Percentiles rank a stretch among this genome's conserved stretches.
Conservation (phyloP, 2,797 vertebrate genomes). For the Spatula versicolor region DNA sequence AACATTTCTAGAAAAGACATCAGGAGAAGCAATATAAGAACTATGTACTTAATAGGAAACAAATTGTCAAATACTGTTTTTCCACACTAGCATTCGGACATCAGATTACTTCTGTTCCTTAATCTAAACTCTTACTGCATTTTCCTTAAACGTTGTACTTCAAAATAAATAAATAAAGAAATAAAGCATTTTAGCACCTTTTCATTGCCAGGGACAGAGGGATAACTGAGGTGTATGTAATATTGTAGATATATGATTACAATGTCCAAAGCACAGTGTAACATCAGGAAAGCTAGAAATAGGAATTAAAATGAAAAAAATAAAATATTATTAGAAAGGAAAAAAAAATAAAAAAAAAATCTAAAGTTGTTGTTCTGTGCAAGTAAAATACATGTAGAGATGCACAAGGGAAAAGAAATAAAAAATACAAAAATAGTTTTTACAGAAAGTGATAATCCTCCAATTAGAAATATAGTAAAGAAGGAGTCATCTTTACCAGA, state of each 20-base stretch:
- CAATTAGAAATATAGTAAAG: not conserved
- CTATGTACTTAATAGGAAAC: not conserved
- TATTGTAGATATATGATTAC: not conserved
- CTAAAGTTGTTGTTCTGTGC: not conserved
- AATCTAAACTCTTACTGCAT: not conserved
- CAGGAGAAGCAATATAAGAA: not conserved
- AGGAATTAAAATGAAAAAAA: not conserved
- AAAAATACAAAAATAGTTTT: not conserved
- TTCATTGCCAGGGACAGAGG: not conserved
- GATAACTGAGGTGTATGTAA: not conserved
- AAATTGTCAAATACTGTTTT: not conserved
- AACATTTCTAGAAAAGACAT: not conserved
- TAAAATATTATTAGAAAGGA: not conserved
- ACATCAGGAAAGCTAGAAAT: not conserved
- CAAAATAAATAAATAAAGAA: not conserved
- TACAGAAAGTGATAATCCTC: not conserved
- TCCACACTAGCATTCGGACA: not conserved
- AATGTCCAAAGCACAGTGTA: not conserved
- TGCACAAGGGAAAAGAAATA: not conserved
- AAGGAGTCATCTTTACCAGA: not conserved
- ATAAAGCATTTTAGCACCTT: not conserved
- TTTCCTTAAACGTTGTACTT: not conserved
- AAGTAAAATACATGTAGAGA: not conserved
- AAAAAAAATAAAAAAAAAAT: not conserved
- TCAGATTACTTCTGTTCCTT: not conserved